These are phyloP conservation scores for Styela plicata DNA, from an alignment of 23 tunicate species.

Conservation along the genomic window DNA sequence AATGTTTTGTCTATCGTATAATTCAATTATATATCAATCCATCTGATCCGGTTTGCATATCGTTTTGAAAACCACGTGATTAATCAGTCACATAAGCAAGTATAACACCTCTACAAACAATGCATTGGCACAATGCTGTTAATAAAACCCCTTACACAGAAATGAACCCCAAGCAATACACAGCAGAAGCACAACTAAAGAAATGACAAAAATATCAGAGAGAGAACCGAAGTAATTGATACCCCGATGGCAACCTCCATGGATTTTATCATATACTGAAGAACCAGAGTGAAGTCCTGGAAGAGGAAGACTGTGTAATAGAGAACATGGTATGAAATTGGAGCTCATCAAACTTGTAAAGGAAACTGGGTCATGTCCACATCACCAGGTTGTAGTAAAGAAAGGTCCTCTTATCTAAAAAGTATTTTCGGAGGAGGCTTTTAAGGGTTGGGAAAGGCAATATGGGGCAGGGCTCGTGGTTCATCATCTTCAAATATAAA, in stretches of 20 bases:
- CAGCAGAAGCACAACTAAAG: background rate
- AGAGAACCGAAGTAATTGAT: background rate
- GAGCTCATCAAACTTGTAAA: background rate
- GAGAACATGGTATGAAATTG: background rate
- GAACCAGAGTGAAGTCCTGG: slow-evolving; percentile 2
- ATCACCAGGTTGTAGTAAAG: background rate
- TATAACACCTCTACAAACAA: slow-evolving; percentile 62
- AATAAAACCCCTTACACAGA: slow-evolving; percentile 9
- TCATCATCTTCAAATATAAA: background rate
- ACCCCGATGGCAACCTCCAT: background rate
- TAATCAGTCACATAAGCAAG: slow-evolving; percentile 42
- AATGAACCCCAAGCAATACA: slow-evolving; percentile 2
- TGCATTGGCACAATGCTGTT: slow-evolving; percentile 24
- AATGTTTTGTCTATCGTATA: slow-evolving; percentile 17
- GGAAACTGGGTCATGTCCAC: background rate
- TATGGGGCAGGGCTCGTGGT: slow-evolving; percentile 52
- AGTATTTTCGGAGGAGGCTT: slow-evolving; percentile 68
- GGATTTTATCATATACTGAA: background rate
- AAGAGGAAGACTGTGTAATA: background rate
- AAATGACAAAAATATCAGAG: slow-evolving; percentile 7
- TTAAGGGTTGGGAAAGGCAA: slow-evolving; percentile 49
- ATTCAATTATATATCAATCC: slow-evolving; percentile 84
- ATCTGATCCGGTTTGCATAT: slow-evolving; percentile 91
- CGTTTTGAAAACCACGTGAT: slow-evolving; percentile 69
- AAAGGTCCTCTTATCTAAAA: slow-evolving; percentile 28